Evolutionary conservation across 92 coral and sea anemone genomes (phyloP).

Genomic region (Actinernus sp.): DNA sequence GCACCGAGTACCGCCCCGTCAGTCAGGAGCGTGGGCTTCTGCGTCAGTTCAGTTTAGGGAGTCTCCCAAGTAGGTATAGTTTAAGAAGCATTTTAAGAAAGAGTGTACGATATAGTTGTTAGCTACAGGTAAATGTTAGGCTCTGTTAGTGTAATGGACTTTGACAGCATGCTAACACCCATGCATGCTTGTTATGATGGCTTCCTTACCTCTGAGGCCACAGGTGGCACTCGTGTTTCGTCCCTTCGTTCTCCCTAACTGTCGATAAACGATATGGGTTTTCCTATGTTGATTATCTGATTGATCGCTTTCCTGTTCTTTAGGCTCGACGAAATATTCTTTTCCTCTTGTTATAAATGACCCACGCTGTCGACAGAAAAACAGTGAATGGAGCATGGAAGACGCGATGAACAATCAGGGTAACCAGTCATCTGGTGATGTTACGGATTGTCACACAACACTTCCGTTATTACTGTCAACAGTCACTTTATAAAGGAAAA

Average conservation of each 20-base stretch:
- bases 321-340: constrained; percentile 76
- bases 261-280: constrained; percentile 84
- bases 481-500: background rate
- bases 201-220: constrained; percentile 67
- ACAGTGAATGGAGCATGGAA: background rate
- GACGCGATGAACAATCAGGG: background rate
- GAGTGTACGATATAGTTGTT: too few species aligned
- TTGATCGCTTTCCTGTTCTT: constrained; percentile 26
- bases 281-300: constrained; percentile 63
- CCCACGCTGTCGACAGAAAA: constrained; percentile 66
- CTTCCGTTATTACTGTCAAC: constrained; percentile 1
- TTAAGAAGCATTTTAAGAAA: too few species aligned
- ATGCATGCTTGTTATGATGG: constrained; percentile 38
- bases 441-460: background rate
- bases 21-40: too few species aligned
- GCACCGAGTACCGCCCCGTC: too few species aligned
- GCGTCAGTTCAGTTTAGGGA: too few species aligned
- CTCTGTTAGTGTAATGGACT: too few species aligned
- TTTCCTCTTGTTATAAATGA: constrained; percentile 76
- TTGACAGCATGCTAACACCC: too few species aligned
- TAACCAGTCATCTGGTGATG: too few species aligned
- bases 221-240: constrained; percentile 59
- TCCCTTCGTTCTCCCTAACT: background rate
- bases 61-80: too few species aligned
- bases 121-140: too few species aligned